phyloP scores from a whole-genome alignment of 2,113 vertebrate genomes.

The Nestor notabilis region DNA sequence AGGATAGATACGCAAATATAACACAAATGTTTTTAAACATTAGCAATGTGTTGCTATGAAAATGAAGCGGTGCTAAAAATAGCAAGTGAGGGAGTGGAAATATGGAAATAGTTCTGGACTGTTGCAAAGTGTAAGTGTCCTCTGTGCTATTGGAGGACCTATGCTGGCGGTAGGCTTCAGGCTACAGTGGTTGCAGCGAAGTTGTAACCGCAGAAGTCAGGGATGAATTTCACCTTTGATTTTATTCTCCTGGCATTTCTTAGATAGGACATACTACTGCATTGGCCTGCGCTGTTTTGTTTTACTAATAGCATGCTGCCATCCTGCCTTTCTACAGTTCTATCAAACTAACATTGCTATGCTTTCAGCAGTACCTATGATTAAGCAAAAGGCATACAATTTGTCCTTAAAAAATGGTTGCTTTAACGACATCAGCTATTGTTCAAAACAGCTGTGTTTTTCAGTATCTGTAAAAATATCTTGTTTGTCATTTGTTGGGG shows the following conservation, averaged over 20 bases:
- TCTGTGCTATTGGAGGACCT: rapidly evolving
- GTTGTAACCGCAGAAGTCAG: not conserved
- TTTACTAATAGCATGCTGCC: conserved; percentile 79
- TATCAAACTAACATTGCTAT: conserved; percentile 67
- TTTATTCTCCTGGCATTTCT: conserved; percentile 37
- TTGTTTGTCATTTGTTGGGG: not conserved
- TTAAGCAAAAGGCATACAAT: conserved; percentile 67
- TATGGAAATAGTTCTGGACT: not conserved
- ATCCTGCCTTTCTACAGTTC: conserved; percentile 44
- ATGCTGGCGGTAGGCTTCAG: not conserved
- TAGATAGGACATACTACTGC: conserved; percentile 33
- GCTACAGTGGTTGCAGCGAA: not conserved
- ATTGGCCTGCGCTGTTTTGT: conserved; percentile 34
- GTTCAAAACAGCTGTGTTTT: conserved; percentile 34
- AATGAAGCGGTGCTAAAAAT: not conserved
- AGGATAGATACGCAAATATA: not conserved
- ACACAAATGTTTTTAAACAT: not conserved
- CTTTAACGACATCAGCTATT: conserved; percentile 19
- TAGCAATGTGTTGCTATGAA: not conserved
- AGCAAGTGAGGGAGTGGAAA: not conserved
- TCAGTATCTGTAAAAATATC: not conserved
- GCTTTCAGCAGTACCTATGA: conserved; percentile 51
- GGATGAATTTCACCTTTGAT: not conserved
- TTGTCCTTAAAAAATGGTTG: conserved; percentile 64
- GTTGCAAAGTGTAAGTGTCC: not conserved